Conservation (phyloP, 1,140 invertebrate species). For the Stratiolaelaps scimitus region DNA sequence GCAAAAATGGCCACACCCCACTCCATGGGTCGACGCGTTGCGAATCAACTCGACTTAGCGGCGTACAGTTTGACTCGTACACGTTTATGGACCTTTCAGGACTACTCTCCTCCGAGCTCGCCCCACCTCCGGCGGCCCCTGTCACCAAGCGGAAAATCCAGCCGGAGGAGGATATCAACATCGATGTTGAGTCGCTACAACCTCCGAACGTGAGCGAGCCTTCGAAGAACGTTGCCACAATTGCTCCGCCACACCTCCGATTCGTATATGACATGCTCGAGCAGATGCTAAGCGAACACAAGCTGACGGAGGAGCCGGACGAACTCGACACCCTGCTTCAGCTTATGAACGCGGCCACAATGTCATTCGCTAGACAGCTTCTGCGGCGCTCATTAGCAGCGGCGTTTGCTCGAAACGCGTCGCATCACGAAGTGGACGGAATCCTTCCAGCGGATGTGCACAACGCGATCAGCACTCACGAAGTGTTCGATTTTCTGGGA, state of each 20-base stretch:
- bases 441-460: constrained; percentile 12
- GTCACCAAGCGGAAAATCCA: no score
- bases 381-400: background rate
- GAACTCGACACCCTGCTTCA: background rate
- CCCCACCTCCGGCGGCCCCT: no score
- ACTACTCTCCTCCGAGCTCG: no score
- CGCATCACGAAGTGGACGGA: constrained; percentile 4
- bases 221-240: background rate
- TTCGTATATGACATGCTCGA: background rate
- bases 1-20: constrained; percentile 15
- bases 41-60: background rate
- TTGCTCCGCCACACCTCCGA: background rate
- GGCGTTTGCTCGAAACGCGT: background rate
- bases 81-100: no score
- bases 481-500: constrained; percentile 3
- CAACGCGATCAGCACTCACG: background rate
- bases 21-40: background rate
- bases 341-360: background rate
- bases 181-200: no score
- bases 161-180: no score
- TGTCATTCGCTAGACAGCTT: background rate
- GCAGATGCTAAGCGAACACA: background rate
- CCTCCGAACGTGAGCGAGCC: background rate
- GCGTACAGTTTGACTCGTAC: background rate
- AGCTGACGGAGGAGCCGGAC: background rate